Evolutionary conservation across 2,888 invertebrate species (phyloP).

Genomic region (Venustoraphidia nigricollis): DNA sequence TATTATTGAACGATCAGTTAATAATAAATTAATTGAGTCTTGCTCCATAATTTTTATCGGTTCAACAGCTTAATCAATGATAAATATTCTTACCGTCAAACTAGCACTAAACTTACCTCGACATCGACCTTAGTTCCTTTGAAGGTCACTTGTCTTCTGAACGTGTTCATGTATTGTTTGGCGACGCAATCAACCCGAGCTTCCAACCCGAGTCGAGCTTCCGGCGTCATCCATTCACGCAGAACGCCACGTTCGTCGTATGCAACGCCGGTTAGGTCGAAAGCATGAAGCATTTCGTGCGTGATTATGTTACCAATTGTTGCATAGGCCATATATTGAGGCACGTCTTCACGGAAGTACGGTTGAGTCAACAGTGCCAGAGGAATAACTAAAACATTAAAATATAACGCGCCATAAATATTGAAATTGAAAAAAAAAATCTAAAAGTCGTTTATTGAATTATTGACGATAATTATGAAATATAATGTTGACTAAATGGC

Average conservation of each 20-base stretch:
- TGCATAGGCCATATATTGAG: conserved; percentile 30
- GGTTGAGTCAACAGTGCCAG: conserved; percentile 33
- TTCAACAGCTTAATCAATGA: no score
- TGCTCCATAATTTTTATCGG: no score
- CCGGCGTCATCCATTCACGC: conserved; percentile 26
- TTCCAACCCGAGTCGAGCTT: conserved; percentile 26
- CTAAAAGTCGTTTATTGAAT: no score
- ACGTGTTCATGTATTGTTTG: conserved; percentile 23
- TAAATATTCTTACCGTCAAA: no score
- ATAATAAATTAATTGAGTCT: no score
- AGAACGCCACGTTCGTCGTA: conserved; percentile 24
- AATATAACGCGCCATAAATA: no score
- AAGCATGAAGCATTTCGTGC: conserved; percentile 34
- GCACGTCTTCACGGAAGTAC: conserved; percentile 29
- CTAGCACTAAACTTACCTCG: conserved; percentile 20
- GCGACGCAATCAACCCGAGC: conserved; percentile 30
- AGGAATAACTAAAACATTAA: conserved; percentile 26
- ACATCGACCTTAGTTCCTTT: conserved; percentile 29
- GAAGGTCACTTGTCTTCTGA: conserved; percentile 28
- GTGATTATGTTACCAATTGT: conserved; percentile 32
- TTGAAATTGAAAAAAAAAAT: no score
- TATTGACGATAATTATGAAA: no score
- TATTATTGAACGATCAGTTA: no score
- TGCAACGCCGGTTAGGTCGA: conserved; percentile 23
- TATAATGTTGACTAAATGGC: no score